phyloP scores from a whole-genome alignment of 2,113 vertebrate species.

The Xiphias gladius region DNA sequence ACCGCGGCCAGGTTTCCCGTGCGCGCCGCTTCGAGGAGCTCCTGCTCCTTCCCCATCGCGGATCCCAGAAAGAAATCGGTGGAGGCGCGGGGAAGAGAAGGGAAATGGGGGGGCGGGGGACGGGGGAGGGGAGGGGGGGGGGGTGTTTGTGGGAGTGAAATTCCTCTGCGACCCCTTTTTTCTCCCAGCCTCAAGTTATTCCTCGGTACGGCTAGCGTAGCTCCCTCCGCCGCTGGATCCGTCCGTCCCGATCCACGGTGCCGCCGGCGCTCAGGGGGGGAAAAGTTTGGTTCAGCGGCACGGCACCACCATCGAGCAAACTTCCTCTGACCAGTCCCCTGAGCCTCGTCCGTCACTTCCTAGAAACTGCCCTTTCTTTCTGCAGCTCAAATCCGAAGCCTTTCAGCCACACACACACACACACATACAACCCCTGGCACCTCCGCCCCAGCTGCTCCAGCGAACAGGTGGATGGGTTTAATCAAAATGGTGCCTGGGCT shows the following conservation, averaged over 20 bases:
- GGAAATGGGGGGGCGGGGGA: background rate
- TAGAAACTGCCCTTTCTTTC: conserved; percentile 74
- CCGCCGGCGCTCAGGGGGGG: conserved; percentile 64
- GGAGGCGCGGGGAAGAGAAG: conserved; percentile 45
- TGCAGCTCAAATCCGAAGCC: conserved; percentile 60
- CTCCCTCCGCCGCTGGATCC: conserved; percentile 56
- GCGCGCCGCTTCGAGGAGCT: conserved; percentile 95
- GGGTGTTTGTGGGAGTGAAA: conserved; percentile 59
- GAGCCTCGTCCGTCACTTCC: conserved; percentile 86
- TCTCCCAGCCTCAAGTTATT: conserved; percentile 65
- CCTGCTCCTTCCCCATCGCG: conserved; percentile 97
- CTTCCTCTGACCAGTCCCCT: conserved; percentile 83
- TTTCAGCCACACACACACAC: conserved; percentile 32
- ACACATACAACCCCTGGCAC: background rate
- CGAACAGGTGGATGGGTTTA: conserved; percentile 10
- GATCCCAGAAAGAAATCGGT: conserved; percentile 52
- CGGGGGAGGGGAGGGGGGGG: background rate
- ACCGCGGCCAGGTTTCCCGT: conserved; percentile 95
- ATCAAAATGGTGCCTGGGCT: conserved; percentile 51
- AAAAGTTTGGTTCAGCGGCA: conserved; percentile 82
- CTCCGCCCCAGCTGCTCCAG: conserved; percentile 43
- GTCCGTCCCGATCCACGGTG: conserved; percentile 66
- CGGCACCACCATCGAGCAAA: conserved; percentile 78
- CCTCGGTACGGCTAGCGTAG: conserved; percentile 27
- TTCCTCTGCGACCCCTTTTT: conserved; percentile 63